Evolutionary conservation across 2,888 invertebrate genomes (phyloP), one percentile per base, ranked within the genome.

Genomic region (Maniola hyperantus): DNA sequence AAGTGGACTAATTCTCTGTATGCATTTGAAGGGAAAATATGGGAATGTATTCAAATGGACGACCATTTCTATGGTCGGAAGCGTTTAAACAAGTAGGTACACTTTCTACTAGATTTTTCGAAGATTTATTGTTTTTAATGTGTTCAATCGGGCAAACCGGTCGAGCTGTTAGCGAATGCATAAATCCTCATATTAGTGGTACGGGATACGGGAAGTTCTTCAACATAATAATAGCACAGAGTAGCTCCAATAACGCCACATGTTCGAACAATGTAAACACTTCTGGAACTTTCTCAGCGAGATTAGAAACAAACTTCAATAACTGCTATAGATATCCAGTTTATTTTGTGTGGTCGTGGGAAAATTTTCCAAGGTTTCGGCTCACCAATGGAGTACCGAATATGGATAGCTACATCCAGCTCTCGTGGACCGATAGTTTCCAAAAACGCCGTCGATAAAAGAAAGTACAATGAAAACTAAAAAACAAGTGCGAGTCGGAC

Each of bases 211-310:
- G 69, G 67, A 70, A 67, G 67, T 55, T 63, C 67, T 55, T 59
- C 46, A 62, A 69, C 67, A 65, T 65, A 65, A 70, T 70, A 70
- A 70, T 67, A 67, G 69, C 67, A 34, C 65, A 54, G 59, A 67
- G 64, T 34, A 65, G 62, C 67, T 59, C 65, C 67, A 70, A 67
- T 70, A 67, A 54, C 65, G 62, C 69, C 69, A 70, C 67, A 70
- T 70, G 69, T 65, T 65, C 67, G 20, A 59, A 70, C 69, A 70
- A 70, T 70, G 67, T 70, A 70, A 70, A 67, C 69, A 67, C 65
- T 70, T 70, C 69, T 70, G 65, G 69, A 67, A 70, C 69, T 70
- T 70, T 70, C 69, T 70, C 62, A 67, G 67, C 69, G 57, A 65
- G 69, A 67, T 62, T 67, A 70, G 69, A 70, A 69, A 65, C 67